Conservation (phyloP, 2,113 vertebrate genomes). For the Indicator indicator region DNA sequence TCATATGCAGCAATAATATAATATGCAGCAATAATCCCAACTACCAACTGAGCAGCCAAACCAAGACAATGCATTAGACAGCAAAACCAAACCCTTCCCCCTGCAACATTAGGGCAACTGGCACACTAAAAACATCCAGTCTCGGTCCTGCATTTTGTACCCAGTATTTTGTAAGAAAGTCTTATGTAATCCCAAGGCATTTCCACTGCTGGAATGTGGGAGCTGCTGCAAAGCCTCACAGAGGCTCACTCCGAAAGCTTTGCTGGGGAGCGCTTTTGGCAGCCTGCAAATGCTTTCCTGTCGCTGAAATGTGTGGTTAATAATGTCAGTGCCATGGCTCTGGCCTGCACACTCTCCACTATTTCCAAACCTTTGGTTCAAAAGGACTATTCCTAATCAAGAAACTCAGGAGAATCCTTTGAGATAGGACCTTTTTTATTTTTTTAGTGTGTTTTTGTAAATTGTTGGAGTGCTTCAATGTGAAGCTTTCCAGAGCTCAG, state of each 20-base stretch:
- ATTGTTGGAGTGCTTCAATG: neutral
- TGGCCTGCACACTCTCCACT: slow-evolving; percentile 4
- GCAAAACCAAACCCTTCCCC: neutral
- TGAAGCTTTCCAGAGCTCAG: neutral
- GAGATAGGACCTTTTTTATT: neutral
- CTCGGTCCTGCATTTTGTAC: slow-evolving; percentile 17
- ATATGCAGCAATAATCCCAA: neutral
- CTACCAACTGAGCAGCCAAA: neutral
- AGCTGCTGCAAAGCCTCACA: slow-evolving; percentile 69
- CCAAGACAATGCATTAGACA: neutral
- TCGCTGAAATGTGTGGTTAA: slow-evolving; percentile 58
- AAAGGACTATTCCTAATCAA: neutral
- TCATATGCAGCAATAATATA: neutral
- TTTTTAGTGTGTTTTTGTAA: neutral
- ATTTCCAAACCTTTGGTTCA: neutral
- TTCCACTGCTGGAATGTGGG: slow-evolving; percentile 53
- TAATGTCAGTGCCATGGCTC: slow-evolving; percentile 37
- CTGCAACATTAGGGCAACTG: neutral
- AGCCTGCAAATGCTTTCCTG: slow-evolving; percentile 68
- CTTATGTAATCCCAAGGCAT: slow-evolving; percentile 69
- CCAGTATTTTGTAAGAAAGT: slow-evolving; percentile 31
- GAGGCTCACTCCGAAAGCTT: slow-evolving; percentile 61
- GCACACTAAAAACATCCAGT: neutral
- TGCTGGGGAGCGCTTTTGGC: slow-evolving; percentile 54
- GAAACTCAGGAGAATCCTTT: neutral